Base-by-base conservation (phyloP, 2,797 vertebrate species). In the Perodicticus potto region DNA sequence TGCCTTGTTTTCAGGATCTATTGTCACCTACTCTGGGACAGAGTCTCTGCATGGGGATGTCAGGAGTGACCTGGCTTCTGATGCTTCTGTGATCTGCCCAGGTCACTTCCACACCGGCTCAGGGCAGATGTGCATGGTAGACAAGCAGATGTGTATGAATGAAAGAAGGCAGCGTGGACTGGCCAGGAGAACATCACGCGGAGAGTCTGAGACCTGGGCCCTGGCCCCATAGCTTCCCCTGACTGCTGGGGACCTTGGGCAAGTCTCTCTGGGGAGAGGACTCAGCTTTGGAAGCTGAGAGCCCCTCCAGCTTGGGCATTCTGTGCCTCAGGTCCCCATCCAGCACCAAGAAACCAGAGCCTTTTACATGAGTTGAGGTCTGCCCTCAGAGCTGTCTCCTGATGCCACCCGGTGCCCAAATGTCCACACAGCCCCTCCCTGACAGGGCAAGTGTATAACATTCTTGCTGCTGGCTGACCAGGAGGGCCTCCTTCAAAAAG, bases 101-200 rank as follows among this genome's bases (percentile, higher is more conserved):
- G 70, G 34, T 40, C 23, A 34, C 65, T 25, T 61, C 22, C 3
- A 9, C n/a, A 22, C 20, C 9, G 45, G 69, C n/a, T 63, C 87
- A 2, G 32, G 43, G 32, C 45, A 70, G 34, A 77, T 2, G 7
- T 27, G 34, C n/a, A 32, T 34, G 10, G 77, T 1, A 43, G 37
- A 23, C 5, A 13, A 8, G 20, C 57, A 27, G 14, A 7, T 69
- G 12, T 19, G 17, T 40, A 29, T 29, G 55, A 86, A 12, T 7
- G 22, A 67, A 9, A 22, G 73, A 65, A 37, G 81, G 34, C 3
- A 14, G 37, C 23, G 3, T 0, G 45, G 85, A 6, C 67, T 70
- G 57, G 65, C 53, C 59, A 86, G 16, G 1, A 61, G 14, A 32
- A 61, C 7, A 69, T 10, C 5, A 55, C 2, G 13, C 0, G 0